Percentiles rank a stretch among this genome's conserved stretches.
phyloP scores from a whole-genome alignment of 2,113 vertebrate species.

The Coryphaenoides rupestris region DNA sequence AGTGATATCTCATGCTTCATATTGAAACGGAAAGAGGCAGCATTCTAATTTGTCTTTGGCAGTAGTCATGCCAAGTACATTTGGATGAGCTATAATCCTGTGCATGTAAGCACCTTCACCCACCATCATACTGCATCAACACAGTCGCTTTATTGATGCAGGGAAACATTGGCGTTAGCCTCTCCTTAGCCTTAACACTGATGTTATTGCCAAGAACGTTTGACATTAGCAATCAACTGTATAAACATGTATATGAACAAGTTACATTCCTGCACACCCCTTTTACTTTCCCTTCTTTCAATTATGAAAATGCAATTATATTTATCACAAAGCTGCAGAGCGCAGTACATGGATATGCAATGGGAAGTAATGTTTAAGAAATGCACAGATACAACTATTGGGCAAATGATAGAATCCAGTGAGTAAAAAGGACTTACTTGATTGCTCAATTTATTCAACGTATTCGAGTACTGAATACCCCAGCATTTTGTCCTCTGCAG shows the following conservation, averaged over 20 bases:
- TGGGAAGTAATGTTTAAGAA: neutral
- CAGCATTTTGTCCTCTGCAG: neutral
- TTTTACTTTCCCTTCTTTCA: neutral
- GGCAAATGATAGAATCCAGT: neutral
- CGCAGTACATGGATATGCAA: neutral
- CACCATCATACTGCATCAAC: too few species aligned
- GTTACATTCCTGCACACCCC: neutral
- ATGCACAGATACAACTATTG: neutral
- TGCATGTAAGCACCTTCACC: neutral
- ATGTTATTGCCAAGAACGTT: conserved; percentile 44
- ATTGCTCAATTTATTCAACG: neutral
- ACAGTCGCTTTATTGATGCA: neutral
- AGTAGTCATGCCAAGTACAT: neutral
- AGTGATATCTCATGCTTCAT: conserved; percentile 28
- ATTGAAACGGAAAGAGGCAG: conserved; percentile 39
- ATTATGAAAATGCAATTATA: neutral
- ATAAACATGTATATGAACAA: neutral
- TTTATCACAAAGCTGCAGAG: neutral
- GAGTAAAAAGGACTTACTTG: neutral
- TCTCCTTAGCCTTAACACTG: neutral
- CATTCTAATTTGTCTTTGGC: neutral
- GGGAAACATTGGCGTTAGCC: conserved; percentile 49
- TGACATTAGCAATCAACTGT: too few species aligned
- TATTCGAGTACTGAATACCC: neutral
- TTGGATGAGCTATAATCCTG: neutral